A percentile compares a stretch with the other conserved stretches of the same genome.
These are phyloP conservation scores for Mus caroli DNA, from an alignment of 2,797 vertebrate genomes.

Conservation along the genomic window DNA sequence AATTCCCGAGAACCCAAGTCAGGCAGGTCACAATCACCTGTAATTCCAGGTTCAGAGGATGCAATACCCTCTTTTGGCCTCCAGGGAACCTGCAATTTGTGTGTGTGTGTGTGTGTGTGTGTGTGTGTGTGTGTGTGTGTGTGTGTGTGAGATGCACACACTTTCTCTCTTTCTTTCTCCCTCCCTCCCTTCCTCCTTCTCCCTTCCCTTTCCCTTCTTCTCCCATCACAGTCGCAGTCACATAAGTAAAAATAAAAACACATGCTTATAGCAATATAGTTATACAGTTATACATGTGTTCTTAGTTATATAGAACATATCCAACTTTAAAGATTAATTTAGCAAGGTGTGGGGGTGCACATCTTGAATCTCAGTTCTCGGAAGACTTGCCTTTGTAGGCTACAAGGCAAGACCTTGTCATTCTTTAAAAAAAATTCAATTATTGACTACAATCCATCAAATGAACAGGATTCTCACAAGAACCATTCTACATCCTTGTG, in stretches of 20 bases:
- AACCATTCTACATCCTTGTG: slow-evolving; percentile 22
- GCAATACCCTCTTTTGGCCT: neutral
- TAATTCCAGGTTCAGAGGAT: neutral
- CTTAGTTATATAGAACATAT: slow-evolving; percentile 50
- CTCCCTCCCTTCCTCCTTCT: neutral
- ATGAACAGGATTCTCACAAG: neutral
- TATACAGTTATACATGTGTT: neutral
- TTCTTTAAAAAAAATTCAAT: neutral
- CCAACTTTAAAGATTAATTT: slow-evolving; percentile 49
- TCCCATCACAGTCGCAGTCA: neutral
- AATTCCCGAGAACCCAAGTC: neutral
- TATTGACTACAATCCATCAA: slow-evolving; percentile 31
- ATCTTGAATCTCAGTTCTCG: neutral
- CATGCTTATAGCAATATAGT: neutral
- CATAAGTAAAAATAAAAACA: neutral
- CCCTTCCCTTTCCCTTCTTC: neutral
- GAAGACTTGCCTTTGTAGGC: neutral
- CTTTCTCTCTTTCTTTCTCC: neutral
- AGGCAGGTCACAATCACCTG: neutral
- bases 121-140: no score
- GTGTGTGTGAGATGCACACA: neutral
- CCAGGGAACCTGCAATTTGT: neutral
- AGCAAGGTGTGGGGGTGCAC: neutral
- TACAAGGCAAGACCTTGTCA: neutral
- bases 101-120: no score